Base-by-base conservation (phyloP, 2,888 invertebrate genomes). In the Megalurothrips usitatus region DNA sequence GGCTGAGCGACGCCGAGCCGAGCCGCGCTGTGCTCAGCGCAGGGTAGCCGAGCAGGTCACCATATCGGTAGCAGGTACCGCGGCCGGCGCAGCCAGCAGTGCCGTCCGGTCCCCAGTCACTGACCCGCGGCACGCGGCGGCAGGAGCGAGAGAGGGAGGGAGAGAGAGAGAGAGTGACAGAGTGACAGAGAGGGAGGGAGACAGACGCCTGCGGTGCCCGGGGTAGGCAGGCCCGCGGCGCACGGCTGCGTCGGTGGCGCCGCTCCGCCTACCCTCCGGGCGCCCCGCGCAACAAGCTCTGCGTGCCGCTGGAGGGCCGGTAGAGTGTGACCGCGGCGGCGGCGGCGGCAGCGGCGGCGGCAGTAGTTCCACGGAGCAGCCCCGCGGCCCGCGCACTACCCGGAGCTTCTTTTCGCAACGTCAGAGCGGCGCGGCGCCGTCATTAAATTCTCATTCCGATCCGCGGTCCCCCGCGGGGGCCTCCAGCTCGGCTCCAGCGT, bases 1-100 rank as follows among this genome's bases (percentile, higher is more conserved):
- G n/a, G 34, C 34, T 43, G 34, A 2, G 34, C 34, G 34, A 6
- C 34, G n/a, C n/a, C n/a, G n/a, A n/a, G n/a, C n/a, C n/a, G n/a
- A n/a, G n/a, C n/a, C n/a, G n/a, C 34, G 34, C 34, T 43, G 58
- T 17, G 58, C 58, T n/a, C n/a, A n/a, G n/a, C n/a, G 14, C 58
- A 58, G 58, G 17, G 58, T 58, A 58, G 58, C 68, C 68, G 23
- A 9, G 26, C 26, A 26, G 68, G 68, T 75, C 68, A 75, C 68
- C 68, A 75, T 75, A 75, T 75, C 68, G 68, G 68, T 75, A 75
- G 68, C 68, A 75, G 68, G 68, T 75, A 75, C 68, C 58, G 58
- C 58, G 58, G 58, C n/a, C n/a, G n/a, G n/a, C n/a, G 58, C 26
- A 75, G 26, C 58, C 68, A 26, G 68, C 4, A 52, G 12, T 12